phyloP scores from a whole-genome alignment of 2,888 invertebrate species.

The Drosophila ezoana region DNA sequence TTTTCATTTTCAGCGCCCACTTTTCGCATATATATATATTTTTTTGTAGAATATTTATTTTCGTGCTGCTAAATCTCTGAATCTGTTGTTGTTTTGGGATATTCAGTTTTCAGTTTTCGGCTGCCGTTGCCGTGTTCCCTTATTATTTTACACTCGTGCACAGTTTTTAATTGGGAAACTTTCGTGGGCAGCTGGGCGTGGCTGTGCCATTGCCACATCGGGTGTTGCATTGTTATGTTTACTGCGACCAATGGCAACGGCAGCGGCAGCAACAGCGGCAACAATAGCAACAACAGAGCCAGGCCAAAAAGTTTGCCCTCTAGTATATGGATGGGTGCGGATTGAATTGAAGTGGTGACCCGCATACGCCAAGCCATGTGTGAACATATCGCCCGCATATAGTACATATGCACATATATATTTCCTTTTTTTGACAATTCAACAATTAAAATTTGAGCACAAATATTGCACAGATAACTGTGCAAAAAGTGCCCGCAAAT shows the following conservation, averaged over 20 bases:
- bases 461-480: constrained; percentile 24
- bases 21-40: background rate
- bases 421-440: constrained; percentile 48
- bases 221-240: constrained; percentile 50
- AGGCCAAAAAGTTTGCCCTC: constrained; percentile 31
- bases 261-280: constrained; percentile 12
- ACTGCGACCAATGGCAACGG: constrained; percentile 27
- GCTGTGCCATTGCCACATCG: constrained; percentile 8
- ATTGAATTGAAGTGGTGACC: constrained; percentile 28
- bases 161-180: constrained; percentile 76
- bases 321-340: constrained; percentile 1
- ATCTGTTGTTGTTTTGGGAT: constrained; percentile 23
- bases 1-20: background rate
- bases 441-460: constrained; percentile 44
- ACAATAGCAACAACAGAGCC: constrained; percentile 12
- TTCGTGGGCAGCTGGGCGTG: constrained; percentile 34
- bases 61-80: constrained; percentile 26
- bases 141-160: constrained; percentile 63
- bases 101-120: constrained; percentile 2
- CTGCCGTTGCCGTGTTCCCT: constrained; percentile 26
- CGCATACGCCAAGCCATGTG: constrained; percentile 37
- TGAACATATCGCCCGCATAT: constrained; percentile 13
- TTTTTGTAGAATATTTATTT: constrained; percentile 17
- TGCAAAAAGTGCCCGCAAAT: constrained; percentile 11
- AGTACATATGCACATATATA: constrained; percentile 1